Base-by-base conservation (phyloP, 1,140 invertebrate species). In the Neoseiulus cucumeris region DNA sequence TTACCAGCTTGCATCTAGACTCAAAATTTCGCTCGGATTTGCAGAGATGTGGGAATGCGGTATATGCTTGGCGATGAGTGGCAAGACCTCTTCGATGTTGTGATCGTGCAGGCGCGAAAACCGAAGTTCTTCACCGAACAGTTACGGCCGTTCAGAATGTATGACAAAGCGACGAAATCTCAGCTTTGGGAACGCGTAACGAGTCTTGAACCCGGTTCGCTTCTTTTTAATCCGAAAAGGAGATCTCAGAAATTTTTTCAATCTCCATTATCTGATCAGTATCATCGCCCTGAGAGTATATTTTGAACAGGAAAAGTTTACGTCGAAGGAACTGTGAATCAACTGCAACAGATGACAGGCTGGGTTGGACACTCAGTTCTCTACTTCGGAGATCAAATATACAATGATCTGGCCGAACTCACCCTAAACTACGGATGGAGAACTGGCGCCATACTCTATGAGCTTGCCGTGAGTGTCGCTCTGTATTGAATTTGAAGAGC, bases 331-430 rank as follows among this genome's bases (percentile, higher is more conserved):
- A 96, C 91, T 30, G 85, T 95, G 7, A 85, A 85, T 72, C 85
- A 93, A 72, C 77, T 98, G 39, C 87, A 91, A 74, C 84, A 91
- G 47, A 80, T 94, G 72, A 97, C 91, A 5, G 88, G 87, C 0
- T 97, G 92, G 91, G 80, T 83, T 64, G 91, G 90, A 0, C 85
- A 89, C 70, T 85, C 89, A 70, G 91, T 97, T 14, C 75, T 97
- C 6, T 97, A 97, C 76, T 96, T 96, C 78, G 94, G 93, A 0
- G 93, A 97, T 79, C 93, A 97, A 80, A 91, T 94, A 0, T 97
- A 96, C 77, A 92, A 86, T 73, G 93, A 98, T 78, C 79, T 98
- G 65, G 93, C 92, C 2, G 93, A 97, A 79, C 89, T 93, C 2
- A 95, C 91, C 0, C 77, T 97, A 9, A 86, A 93, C 74, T 89